Evolutionary conservation across 2,113 vertebrate species (phyloP).

Genomic region (Vidua chalybeata): DNA sequence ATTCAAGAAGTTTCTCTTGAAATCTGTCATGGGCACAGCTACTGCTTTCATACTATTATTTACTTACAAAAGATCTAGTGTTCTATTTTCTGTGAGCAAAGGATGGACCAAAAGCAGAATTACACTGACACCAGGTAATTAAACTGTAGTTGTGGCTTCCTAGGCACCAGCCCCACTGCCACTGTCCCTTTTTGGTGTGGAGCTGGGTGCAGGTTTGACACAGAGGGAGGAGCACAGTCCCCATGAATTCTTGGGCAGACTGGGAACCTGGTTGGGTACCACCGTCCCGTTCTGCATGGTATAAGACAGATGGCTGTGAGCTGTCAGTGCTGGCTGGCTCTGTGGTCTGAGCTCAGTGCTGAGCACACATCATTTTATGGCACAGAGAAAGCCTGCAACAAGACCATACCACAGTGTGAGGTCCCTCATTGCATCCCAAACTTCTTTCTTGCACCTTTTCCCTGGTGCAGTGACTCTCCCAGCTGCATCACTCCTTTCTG

Average conservation of each 20-base stretch:
- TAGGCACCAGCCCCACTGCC: not conserved
- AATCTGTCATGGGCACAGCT: not conserved
- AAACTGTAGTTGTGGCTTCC: not conserved
- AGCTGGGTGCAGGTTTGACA: not conserved
- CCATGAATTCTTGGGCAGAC: not conserved
- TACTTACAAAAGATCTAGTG: not conserved
- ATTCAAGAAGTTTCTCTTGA: not conserved
- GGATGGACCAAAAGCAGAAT: not conserved
- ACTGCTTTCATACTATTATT: not conserved
- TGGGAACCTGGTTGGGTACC: not conserved
- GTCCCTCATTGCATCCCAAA: not conserved
- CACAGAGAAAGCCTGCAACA: not conserved
- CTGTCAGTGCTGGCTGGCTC: not conserved
- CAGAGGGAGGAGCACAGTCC: not conserved
- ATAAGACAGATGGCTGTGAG: not conserved
- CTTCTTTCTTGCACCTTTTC: not conserved
- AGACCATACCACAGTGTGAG: not conserved
- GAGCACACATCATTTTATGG: not conserved
- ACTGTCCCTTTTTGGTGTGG: accelerated
- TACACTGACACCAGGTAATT: not conserved
- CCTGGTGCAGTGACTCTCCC: not conserved
- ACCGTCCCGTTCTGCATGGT: not conserved
- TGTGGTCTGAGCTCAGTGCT: not conserved
- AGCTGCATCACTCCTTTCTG: not conserved
- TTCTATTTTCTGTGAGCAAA: not conserved